Conservation (phyloP, 2,888 invertebrate genomes). For the Cetonia aurata region DNA sequence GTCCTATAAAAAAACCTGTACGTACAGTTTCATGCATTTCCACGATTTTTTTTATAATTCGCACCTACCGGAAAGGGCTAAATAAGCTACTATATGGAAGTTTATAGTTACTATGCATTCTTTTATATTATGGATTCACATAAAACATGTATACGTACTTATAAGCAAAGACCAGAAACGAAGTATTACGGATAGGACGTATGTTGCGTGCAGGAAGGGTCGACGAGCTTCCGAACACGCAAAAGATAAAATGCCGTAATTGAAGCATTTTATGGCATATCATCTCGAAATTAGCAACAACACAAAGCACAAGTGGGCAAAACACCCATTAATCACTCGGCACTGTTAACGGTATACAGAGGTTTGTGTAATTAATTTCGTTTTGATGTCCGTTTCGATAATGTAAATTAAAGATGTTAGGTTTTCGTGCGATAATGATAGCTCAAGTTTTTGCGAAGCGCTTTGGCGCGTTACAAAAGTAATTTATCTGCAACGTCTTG, state of each 20-base stretch:
- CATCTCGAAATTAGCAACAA: constrained; percentile 21
- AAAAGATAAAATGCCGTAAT: constrained; percentile 19
- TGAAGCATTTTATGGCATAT: constrained; percentile 20
- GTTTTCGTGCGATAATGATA: constrained; percentile 7
- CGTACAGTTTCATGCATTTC: too few relatives aligned
- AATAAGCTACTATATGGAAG: too few relatives aligned
- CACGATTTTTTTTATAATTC: too few relatives aligned
- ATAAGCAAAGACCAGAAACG: too few relatives aligned
- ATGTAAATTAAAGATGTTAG: background rate
- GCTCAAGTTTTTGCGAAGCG: background rate
- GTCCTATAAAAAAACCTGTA: too few relatives aligned
- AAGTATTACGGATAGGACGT: background rate
- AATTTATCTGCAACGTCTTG: constrained; percentile 16
- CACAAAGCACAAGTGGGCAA: constrained; percentile 18
- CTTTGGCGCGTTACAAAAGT: constrained; percentile 17
- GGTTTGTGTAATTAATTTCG: constrained; percentile 26
- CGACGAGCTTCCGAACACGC: constrained; percentile 12
- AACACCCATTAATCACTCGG: constrained; percentile 15
- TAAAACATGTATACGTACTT: too few relatives aligned
- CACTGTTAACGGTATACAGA: constrained; percentile 16
- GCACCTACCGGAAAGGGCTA: too few relatives aligned
- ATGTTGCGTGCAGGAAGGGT: constrained; percentile 28
- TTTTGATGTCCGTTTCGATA: constrained; percentile 27
- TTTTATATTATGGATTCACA: too few relatives aligned
- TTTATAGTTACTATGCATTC: too few relatives aligned